A percentile compares a stretch with the other conserved stretches of the same genome.
Evolutionary conservation across 1,140 invertebrate genomes (phyloP).

Genomic region (Acyrthosiphon pisum): DNA sequence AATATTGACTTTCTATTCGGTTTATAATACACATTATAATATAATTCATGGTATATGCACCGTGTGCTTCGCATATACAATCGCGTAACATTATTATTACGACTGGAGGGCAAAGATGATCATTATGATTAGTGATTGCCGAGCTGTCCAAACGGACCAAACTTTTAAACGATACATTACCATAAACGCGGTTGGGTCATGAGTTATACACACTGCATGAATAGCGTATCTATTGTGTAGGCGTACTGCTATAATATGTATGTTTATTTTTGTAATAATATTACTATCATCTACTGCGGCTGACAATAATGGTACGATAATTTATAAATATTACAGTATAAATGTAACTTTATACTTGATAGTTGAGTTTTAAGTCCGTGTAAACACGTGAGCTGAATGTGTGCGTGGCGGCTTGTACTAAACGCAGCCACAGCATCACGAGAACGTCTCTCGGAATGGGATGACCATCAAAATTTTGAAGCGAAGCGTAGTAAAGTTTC

Average conservation of each 20-base stretch:
- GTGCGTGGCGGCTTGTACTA: constrained; percentile 14
- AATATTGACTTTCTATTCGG: constrained; percentile 41
- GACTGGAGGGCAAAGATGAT: constrained; percentile 27
- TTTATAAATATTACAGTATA: not conserved
- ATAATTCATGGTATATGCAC: not conserved
- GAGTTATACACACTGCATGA: not conserved
- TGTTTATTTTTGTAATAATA: constrained; percentile 7
- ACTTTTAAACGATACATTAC: not conserved
- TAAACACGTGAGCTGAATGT: not conserved
- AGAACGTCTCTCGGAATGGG: constrained; percentile 1
- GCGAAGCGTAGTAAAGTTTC: not conserved
- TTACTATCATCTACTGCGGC: not conserved
- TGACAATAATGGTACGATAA: not conserved
- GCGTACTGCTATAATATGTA: not conserved
- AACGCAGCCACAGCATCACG: constrained; percentile 32
- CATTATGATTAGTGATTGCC: not conserved
- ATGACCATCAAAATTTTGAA: not conserved
- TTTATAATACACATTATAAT: not conserved
- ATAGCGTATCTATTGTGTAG: not conserved
- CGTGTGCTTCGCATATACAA: not conserved
- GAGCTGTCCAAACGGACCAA: not conserved
- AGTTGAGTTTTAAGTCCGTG: not conserved
- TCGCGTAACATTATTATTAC: not conserved
- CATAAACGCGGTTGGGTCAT: not conserved
- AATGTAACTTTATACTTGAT: constrained; percentile 19